Conservation (phyloP, 2,797 vertebrate species). For the Lutjanus campechanus region DNA sequence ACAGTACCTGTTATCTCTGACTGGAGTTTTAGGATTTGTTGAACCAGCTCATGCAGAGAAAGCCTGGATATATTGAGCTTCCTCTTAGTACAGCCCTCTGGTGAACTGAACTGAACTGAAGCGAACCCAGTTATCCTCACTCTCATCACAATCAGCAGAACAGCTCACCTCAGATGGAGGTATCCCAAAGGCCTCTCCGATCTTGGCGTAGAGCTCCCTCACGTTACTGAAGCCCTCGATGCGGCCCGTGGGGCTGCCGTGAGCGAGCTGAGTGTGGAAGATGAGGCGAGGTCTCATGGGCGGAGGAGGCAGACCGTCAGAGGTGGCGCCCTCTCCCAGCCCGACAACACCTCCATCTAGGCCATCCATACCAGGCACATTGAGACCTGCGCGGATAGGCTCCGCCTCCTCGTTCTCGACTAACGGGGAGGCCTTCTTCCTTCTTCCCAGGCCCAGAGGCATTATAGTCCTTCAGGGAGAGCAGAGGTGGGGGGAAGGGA, state of each 20-base stretch:
- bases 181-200: constrained; percentile 92
- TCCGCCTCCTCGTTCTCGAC: constrained; percentile 94
- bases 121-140: neutral
- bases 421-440: constrained; percentile 93
- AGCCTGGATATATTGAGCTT: too few species aligned
- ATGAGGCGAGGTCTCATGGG: constrained; percentile 92
- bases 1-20: too few species aligned
- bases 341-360: constrained; percentile 79
- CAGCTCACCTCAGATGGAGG: constrained; percentile 86
- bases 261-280: constrained; percentile 96
- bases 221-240: constrained; percentile 96
- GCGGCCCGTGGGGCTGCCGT: constrained; percentile 94
- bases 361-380: constrained; percentile 86
- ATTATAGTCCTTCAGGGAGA: constrained; percentile 76
- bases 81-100: too few species aligned
- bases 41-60: too few species aligned
- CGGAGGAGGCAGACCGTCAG: constrained; percentile 86
- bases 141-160: neutral
- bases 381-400: constrained; percentile 89
- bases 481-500: constrained; percentile 19
- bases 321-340: constrained; percentile 79
- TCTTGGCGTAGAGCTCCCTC: constrained; percentile 93
- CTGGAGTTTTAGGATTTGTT: too few species aligned
- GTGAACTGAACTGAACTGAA: neutral
- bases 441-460: constrained; percentile 94